Evolutionary conservation across 2,797 vertebrate species (phyloP).

Genomic region (Echeneis naucrates): DNA sequence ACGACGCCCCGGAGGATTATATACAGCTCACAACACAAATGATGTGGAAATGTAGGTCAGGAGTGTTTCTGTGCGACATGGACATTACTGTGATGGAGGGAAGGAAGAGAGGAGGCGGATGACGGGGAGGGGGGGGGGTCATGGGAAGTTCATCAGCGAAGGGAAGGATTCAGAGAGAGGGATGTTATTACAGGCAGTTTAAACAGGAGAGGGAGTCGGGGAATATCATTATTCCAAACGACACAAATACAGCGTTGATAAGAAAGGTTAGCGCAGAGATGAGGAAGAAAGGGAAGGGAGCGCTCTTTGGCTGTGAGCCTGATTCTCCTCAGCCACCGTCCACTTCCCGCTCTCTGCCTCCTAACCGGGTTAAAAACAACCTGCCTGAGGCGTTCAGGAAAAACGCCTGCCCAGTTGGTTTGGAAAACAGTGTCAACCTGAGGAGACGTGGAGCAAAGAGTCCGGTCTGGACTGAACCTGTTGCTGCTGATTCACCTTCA

Average conservation of each 20-base stretch:
- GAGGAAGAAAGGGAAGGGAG: not conserved
- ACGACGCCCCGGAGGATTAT: not conserved
- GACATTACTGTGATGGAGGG: not conserved
- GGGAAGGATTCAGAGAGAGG: conserved; percentile 9
- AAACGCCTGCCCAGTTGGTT: not conserved
- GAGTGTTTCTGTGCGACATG: conserved; percentile 8
- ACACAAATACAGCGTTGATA: conserved; percentile 26
- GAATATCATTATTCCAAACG: conserved; percentile 58
- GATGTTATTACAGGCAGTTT: conserved; percentile 35
- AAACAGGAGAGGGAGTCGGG: conserved; percentile 37
- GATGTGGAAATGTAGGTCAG: not conserved
- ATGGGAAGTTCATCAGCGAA: conserved; percentile 59
- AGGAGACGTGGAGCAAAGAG: no score
- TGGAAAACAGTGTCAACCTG: no score
- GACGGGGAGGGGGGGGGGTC: conserved; percentile 53
- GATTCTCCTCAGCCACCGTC: not conserved
- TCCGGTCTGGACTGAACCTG: no score
- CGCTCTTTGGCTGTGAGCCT: not conserved
- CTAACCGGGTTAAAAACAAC: not conserved
- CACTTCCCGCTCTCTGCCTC: not conserved
- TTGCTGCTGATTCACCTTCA: no score
- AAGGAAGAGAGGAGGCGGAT: conserved; percentile 16
- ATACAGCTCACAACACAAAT: not conserved
- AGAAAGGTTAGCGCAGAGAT: not conserved
- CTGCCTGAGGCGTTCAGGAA: not conserved